A percentile compares a stretch with the other conserved stretches of the same genome.
These are phyloP conservation scores for Andinoacara biseriatus DNA, from an alignment of 2,113 vertebrate species.

Conservation along the genomic window DNA sequence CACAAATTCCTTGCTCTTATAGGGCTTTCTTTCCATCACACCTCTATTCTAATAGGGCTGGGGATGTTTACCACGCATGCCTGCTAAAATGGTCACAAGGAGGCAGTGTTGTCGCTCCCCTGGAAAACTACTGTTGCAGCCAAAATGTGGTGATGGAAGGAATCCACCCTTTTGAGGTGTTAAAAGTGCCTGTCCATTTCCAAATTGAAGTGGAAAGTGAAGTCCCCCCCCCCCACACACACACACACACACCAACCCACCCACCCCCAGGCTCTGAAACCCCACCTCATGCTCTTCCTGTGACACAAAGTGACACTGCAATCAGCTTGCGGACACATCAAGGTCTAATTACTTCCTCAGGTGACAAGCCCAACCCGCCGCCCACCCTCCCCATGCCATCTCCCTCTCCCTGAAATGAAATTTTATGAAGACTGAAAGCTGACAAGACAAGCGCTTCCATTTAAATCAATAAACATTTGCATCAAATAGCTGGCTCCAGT, in stretches of 20 bases:
- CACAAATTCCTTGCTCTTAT: neutral
- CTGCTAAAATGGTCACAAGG: conserved; percentile 59
- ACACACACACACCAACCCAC: no score
- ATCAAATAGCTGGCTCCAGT: neutral
- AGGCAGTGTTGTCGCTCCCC: conserved; percentile 76
- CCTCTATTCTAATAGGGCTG: neutral
- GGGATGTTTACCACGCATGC: neutral
- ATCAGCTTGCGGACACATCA: conserved; percentile 33
- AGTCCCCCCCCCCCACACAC: neutral
- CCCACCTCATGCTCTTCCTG: neutral
- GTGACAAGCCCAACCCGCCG: conserved; percentile 29
- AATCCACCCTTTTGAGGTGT: conserved; percentile 8
- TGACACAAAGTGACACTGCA: conserved; percentile 31
- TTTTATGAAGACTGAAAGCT: conserved; percentile 55
- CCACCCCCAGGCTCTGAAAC: neutral
- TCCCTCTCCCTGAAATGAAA: conserved; percentile 8
- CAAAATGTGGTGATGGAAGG: neutral
- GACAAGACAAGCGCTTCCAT: conserved; percentile 37
- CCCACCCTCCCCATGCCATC: conserved; percentile 1
- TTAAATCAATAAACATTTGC: conserved; percentile 48
- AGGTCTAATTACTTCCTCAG: conserved; percentile 58
- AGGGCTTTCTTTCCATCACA: neutral
- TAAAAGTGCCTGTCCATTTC: neutral
- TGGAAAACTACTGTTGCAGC: neutral
- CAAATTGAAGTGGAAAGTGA: conserved; percentile 6